phyloP scores from a whole-genome alignment of 2,113 vertebrate species.

The Xenus cinereus region DNA sequence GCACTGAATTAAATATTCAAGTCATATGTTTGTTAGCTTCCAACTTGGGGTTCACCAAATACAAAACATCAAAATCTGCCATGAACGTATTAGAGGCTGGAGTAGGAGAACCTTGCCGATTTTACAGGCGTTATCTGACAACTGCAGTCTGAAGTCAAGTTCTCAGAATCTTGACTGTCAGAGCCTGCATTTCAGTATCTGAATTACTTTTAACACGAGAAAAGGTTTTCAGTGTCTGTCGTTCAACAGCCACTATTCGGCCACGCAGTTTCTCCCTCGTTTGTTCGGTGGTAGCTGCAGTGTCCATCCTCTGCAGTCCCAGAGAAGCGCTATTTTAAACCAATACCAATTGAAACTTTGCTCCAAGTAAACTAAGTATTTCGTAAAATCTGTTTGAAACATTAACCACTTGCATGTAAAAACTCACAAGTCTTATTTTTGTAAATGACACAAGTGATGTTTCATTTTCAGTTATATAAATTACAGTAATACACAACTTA shows the following conservation, averaged over 20 bases:
- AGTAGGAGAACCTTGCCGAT: accelerated
- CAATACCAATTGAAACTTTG: accelerated
- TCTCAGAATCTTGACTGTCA: neutral
- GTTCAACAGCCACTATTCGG: neutral
- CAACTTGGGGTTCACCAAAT: neutral
- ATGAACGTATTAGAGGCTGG: neutral
- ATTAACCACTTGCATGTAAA: neutral
- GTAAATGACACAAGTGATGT: neutral
- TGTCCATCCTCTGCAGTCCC: neutral
- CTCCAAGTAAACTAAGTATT: neutral
- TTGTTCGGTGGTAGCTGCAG: neutral
- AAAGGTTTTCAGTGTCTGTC: neutral
- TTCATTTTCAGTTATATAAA: neutral
- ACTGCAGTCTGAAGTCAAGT: neutral
- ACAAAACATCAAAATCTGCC: neutral
- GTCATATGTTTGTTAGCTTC: neutral
- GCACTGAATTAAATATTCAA: neutral
- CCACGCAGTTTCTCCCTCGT: accelerated
- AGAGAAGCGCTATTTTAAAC: neutral
- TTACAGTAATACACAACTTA: neutral
- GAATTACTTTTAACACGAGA: neutral
- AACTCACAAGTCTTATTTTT: neutral
- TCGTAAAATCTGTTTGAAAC: neutral
- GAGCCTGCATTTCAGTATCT: neutral
- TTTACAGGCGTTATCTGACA: accelerated